Evolutionary conservation across 2,888 invertebrate species (phyloP), one percentile per base, ranked within the genome.

Genomic region (Eupithecia subfuscata): DNA sequence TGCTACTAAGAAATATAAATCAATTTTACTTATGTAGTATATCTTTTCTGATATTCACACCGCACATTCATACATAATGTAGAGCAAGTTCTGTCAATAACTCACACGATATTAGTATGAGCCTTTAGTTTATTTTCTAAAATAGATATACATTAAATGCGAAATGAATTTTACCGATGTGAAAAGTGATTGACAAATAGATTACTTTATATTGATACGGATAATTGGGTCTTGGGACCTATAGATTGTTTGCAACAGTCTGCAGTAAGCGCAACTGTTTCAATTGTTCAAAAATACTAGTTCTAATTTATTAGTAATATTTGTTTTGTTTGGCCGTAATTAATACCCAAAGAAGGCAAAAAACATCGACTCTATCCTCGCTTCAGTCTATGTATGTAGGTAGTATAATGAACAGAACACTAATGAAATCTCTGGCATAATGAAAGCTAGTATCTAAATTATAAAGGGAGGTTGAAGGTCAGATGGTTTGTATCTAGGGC

Each of bases 41-140:
- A 16, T 25, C 22, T 67, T 67, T n/a, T 63, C 25, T 25, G n/a
- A 43, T 67, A 52, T 68, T 68, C 30, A 40, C 43, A 37, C 52
- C 37, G n/a, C 37, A 60, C 5, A 2, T 37, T 56, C 34, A 37
- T 67, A 67, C 34, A 64, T 65, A 71, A 71, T 67, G 45, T 65
- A 71, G 37, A 22, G 65, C 48, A 22, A 11, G 34, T n/a, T 22
- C 22, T 67, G n/a, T 40, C 22, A 67, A 67, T 43, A 9, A 67
- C 43, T 67, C 40, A 7, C 37, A 37, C n/a, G 18, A 34, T 40
- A 52, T 56, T 30, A 30, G 11, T 30, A 63, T 63, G 63, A 30
- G 12, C 30, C 14, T 30, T 7, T 30, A 30, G 30, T 8, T 63
- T 30, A 25, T 63, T 22, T 56, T 22, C 18, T 52, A n/a, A 8